Percentiles rank a stretch among this genome's conserved stretches.
These are phyloP conservation scores for Dysmachus trigonus DNA, from an alignment of 2,888 invertebrate species.

Conservation along the genomic window DNA sequence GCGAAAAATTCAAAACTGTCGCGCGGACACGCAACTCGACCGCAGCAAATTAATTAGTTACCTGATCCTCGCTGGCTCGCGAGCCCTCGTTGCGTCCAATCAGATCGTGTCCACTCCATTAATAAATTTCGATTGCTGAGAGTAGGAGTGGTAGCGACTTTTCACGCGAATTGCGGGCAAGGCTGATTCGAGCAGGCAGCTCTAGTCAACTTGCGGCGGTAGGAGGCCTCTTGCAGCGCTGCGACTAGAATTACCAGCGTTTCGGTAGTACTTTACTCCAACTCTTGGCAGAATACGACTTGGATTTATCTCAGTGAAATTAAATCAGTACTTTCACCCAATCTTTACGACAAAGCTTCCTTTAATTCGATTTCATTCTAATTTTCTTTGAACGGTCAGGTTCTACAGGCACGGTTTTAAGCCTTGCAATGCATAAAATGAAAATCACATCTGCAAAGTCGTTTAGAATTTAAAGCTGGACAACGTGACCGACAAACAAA, in stretches of 20 bases:
- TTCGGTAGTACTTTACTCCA: background rate
- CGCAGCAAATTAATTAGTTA: background rate
- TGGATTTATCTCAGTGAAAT: too few species aligned
- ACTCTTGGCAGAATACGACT: too few species aligned
- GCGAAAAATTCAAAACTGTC: background rate
- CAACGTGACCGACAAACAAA: too few species aligned
- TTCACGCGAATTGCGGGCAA: background rate
- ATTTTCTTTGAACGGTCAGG: too few species aligned
- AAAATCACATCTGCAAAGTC: too few species aligned
- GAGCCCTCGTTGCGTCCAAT: background rate
- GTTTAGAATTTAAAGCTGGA: too few species aligned
- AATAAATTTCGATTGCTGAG: background rate
- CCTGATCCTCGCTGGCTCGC: background rate
- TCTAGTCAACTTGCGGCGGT: too few species aligned
- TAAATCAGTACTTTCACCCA: too few species aligned
- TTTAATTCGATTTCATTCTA: too few species aligned
- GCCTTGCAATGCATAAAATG: too few species aligned
- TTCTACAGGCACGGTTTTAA: too few species aligned
- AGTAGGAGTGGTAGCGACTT: background rate
- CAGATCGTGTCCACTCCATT: background rate
- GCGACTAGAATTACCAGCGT: background rate
- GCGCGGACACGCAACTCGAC: background rate
- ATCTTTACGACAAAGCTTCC: too few species aligned
- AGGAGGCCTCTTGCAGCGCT: background rate
- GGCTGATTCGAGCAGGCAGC: background rate